Conservation (phyloP, 2,113 vertebrate species). For the Eleginops maclovinus region DNA sequence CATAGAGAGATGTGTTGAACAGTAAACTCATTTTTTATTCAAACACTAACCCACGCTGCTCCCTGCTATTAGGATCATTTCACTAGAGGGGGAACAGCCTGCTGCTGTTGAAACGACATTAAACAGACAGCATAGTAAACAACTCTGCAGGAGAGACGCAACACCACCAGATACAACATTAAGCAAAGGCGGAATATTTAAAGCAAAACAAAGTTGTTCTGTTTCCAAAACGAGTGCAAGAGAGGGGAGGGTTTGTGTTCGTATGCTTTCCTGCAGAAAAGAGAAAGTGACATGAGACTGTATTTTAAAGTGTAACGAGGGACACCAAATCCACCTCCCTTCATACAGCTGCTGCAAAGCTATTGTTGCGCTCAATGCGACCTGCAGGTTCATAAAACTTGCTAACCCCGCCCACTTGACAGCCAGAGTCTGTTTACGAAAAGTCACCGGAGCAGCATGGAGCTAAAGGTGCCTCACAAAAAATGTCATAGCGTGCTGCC, state of each 20-base stretch:
- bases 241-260: neutral
- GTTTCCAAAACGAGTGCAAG: neutral
- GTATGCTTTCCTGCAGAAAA: neutral
- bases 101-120: constrained; percentile 31
- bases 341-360: constrained; percentile 14
- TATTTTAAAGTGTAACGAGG: neutral
- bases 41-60: constrained; percentile 19
- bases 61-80: constrained; percentile 22
- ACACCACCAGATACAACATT: neutral
- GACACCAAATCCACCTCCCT: neutral
- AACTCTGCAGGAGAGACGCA: constrained; percentile 48
- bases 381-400: constrained; percentile 79
- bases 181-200: neutral
- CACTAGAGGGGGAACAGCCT: constrained; percentile 8
- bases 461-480: constrained; percentile 21
- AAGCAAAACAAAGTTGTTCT: neutral
- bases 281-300: neutral
- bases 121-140: constrained; percentile 44
- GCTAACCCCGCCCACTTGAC: constrained; percentile 70
- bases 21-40: constrained; percentile 26
- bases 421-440: constrained; percentile 78
- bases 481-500: constrained; percentile 38
- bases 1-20: constrained; percentile 36
- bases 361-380: constrained; percentile 27
- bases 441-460: constrained; percentile 77